Evolutionary conservation across 2,797 vertebrate genomes (phyloP), one percentile per base, ranked within the genome.

Genomic region (Halcyon leucocephala): DNA sequence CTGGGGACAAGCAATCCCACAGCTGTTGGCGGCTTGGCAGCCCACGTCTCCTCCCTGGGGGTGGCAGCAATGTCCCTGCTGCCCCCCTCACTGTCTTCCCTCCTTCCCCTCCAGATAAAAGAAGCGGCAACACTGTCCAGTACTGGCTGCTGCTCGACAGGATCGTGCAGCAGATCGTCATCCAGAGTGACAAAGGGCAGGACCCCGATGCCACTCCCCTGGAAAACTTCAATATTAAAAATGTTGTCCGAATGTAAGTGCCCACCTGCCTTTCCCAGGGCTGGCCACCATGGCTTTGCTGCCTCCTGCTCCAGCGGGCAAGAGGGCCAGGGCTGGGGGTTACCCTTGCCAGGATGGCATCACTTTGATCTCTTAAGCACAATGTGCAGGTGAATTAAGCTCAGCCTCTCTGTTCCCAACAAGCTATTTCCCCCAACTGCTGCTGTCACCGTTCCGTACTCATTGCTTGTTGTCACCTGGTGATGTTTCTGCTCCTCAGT

Each of bases 201-300:
- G 99, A 99, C 97, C 99, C 99, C 0, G 99, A 99, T 3, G 98
- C 98, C 92, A 99, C 99, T 19, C 99, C 99, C 64, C 97, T 99
- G 98, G 99, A 99, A 98, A 99, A 99, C 97, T 99, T 99, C 97
- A 99, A 99, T 95, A 99, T 99, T 96, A 99, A 99, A 98, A 99
- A 99, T 14, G 99, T 99, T 2, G 99, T 99, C 87, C 98, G 99
- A 95, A 99, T 99, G 99, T 99, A 96, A 99, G 99, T 97, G 57
- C 67, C 84, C 87, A 4, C 82, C 41, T 9, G 20, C 26, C 46
- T 49, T 16, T 74, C 35, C 41, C 1, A 0, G 39, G 31, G 33
- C 61, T 78, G 41, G 26, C 60, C 5, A 1, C 48, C 1, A 0
- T 8, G 44, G 44, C 33, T 73, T 35, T 9, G 28, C 25, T 54